Evolutionary conservation across 2,888 invertebrate genomes (phyloP), one percentile per base, ranked within the genome.

Genomic region (Thereva unica): DNA sequence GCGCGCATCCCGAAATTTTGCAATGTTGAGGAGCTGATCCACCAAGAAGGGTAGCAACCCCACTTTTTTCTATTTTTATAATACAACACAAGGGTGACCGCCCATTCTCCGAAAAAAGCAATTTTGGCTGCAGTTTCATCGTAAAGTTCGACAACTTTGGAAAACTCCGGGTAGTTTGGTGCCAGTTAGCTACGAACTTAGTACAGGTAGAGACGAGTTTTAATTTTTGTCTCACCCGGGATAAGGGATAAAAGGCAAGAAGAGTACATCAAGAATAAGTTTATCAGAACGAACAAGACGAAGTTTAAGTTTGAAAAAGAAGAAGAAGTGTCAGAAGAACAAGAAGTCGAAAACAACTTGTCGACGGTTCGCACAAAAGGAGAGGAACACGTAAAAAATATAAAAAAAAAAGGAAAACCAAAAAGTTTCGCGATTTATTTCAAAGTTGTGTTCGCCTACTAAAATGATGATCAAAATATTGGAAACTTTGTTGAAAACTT

Each of bases 151-250:
- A 79, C 78, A 80, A 80, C 78, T 81, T 81, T 78, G 78, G 77
- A 80, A 81, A 81, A 81, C 78, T 80, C 75, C 53, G 75, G 75
- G 74, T 74, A 76, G 76, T 76, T 77, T 76, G 76, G 76, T 76
- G 81, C 78, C 81, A 81, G 81, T 81, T 81, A 78, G 80, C 78
- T 78, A 78, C 78, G 81, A 81, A 81, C 81, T 80, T 81, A 78
- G 81, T 78, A 80, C 81, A 81, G 81, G 81, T 81, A 81, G 80
- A 81, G 81, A 81, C 80, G 80, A 80, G 78, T 78, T 79, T 77
- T 71, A 72, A 72, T 76, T 77, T 76, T 77, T 73, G 76, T 77
- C 78, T 79, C 78, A 77, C 77, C 74, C 71, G 74, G 72, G 71
- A 70, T 69, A 71, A 69, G 70, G 54, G 54, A 64, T 64, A 53